Evolutionary conservation across 2,888 invertebrate genomes (phyloP).

Genomic region (Eurytoma californica): DNA sequence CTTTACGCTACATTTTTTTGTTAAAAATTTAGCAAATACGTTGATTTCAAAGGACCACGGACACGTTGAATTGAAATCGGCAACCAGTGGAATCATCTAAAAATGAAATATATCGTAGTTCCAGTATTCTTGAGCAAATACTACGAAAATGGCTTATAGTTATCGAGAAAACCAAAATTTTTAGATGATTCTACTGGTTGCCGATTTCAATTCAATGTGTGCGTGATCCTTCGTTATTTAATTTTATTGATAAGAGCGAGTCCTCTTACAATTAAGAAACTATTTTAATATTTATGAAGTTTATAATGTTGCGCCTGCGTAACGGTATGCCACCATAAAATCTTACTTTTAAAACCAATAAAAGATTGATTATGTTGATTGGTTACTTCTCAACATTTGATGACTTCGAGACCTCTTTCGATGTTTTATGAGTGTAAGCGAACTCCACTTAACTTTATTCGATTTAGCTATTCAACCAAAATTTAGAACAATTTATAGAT

Average conservation of each 20-base stretch:
- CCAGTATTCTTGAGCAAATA: too few relatives aligned
- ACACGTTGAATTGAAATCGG: too few relatives aligned
- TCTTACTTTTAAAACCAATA: conserved; percentile 27
- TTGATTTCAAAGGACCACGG: not conserved
- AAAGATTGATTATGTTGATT: conserved; percentile 38
- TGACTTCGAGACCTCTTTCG: conserved; percentile 20
- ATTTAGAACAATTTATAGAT: too few relatives aligned
- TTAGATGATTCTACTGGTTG: too few relatives aligned
- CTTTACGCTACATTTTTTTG: too few relatives aligned
- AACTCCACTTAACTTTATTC: not conserved
- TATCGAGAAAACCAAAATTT: too few relatives aligned
- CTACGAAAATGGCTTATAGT: too few relatives aligned
- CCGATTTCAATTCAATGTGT: too few relatives aligned
- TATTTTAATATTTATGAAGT: conserved; percentile 20
- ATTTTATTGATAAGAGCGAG: not conserved
- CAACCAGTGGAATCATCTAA: too few relatives aligned
- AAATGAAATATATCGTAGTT: too few relatives aligned
- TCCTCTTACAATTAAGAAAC: not conserved
- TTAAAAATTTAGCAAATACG: too few relatives aligned
- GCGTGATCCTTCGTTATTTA: not conserved
- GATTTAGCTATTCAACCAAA: too few relatives aligned
- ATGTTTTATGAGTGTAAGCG: conserved; percentile 18
- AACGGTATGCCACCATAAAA: conserved; percentile 12
- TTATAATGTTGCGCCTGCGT: conserved; percentile 8
- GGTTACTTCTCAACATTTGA: conserved; percentile 27